These are phyloP conservation scores for Caenorhabditis brenneri DNA, from an alignment of 1,140 invertebrate genomes.

Conservation along the genomic window DNA sequence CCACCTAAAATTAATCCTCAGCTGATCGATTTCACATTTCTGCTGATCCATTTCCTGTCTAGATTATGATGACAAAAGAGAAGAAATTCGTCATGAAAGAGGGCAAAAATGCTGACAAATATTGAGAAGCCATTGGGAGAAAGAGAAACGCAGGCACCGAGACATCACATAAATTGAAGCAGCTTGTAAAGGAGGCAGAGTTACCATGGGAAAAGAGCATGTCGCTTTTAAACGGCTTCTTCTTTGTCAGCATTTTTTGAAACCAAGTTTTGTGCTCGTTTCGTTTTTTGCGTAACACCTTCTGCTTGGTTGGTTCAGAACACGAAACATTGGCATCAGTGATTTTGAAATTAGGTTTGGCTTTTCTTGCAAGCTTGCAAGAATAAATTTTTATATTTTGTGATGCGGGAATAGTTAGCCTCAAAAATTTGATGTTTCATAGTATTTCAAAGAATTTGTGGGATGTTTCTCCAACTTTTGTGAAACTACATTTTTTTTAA, in stretches of 20 bases:
- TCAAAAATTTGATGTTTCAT: too few relatives aligned
- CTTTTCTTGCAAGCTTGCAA: too few relatives aligned
- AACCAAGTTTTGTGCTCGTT: neutral
- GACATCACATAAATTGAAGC: neutral
- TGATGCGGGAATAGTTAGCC: too few relatives aligned
- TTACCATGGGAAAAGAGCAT: conserved; percentile 20
- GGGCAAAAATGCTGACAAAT: conserved; percentile 29
- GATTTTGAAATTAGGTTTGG: too few relatives aligned
- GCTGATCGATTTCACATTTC: neutral
- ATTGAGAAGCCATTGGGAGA: neutral
- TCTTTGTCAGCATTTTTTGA: neutral
- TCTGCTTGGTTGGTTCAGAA: too few relatives aligned
- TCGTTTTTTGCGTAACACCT: too few relatives aligned
- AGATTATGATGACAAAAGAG: conserved; percentile 4
- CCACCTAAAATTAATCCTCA: neutral
- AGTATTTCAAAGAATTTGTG: too few relatives aligned
- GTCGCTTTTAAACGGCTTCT: neutral
- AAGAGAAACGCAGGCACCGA: neutral
- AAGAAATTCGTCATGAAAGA: conserved; percentile 14
- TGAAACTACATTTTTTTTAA: too few relatives aligned
- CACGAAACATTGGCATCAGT: too few relatives aligned
- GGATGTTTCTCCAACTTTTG: too few relatives aligned
- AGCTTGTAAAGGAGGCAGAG: conserved; percentile 29
- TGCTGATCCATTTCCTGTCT: neutral
- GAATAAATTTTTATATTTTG: too few relatives aligned